These are phyloP conservation scores for Stegodyphus mimosarum DNA, from an alignment of 1,140 invertebrate species.

Conservation along the genomic window DNA sequence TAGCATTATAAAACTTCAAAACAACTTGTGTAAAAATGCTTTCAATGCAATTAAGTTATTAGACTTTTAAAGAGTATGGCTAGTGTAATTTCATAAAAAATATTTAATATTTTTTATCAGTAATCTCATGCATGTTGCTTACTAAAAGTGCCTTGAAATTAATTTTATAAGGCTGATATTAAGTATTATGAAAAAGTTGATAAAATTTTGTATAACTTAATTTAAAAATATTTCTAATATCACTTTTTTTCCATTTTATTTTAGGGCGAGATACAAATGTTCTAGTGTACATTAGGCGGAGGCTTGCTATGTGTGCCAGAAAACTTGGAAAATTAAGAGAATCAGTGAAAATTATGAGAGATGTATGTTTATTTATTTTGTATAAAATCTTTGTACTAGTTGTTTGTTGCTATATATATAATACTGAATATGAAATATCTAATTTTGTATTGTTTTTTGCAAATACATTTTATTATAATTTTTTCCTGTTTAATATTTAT, in stretches of 20 bases:
- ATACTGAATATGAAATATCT: background rate
- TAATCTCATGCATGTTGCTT: no score
- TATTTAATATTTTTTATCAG: no score
- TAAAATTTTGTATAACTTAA: no score
- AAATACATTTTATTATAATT: conserved; percentile 11
- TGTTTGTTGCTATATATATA: background rate
- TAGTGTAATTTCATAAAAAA: no score
- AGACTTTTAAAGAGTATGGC: no score
- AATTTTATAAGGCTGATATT: no score
- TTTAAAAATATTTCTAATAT: background rate
- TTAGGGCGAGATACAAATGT: conserved; percentile 90
- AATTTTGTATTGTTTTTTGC: background rate
- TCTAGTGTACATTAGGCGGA: conserved; percentile 92
- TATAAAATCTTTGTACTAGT: no score
- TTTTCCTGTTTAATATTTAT: conserved; percentile 12
- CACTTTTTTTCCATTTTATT: background rate
- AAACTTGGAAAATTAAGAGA: conserved; percentile 88
- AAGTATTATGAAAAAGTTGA: no score
- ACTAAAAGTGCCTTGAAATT: no score
- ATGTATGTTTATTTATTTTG: conserved; percentile 72
- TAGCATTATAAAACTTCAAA: no score
- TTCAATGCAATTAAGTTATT: no score
- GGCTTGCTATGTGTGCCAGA: conserved; percentile 96
- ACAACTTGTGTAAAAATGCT: no score
- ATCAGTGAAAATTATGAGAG: conserved; percentile 96